Evolutionary conservation across 2,113 vertebrate genomes (phyloP), one percentile per base, ranked within the genome.

Genomic region (Brachirus orientalis): DNA sequence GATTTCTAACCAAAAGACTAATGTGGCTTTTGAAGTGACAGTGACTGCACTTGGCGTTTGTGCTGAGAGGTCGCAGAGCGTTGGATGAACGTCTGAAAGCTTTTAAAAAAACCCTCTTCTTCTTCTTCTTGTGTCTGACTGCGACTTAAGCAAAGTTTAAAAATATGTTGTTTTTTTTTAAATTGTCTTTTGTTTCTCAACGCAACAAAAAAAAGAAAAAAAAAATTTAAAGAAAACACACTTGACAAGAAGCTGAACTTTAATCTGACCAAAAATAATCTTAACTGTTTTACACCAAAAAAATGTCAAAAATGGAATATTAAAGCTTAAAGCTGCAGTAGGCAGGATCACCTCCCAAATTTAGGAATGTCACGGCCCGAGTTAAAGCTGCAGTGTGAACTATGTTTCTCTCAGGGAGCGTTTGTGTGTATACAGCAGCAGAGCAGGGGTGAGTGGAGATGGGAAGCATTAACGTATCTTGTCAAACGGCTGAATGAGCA

Each of bases 1-100:
- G 88, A 90, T 87, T 84, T 73, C 86, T 85, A 90, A 90, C 89
- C 79, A 86, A 86, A 86, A 79, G 73, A 89, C 84, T 87, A 90
- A 87, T 83, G 74, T 6, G 57, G 75, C 83, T 28, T 90, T 90
- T 91, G 88, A 85, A 81, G 83, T 91, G 86, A 90, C 60, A 82
- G 68, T 28, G 28, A 28, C 28, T 84, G 79, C 72, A 67, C 75
- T 85, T 88, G 86, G 83, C 88, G 86, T 91, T 88, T 87, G 78
- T 53, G 74, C 80, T 75, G 75, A 66, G 53, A 68, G 82, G 75
- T 80, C 58, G 63, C 66, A 75, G 80, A 82, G 81, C 72, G 83
- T 71, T 86, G 79, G 74, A 71, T 75, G 79, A 75, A 68, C 82
- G 66, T 80, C 68, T 84, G 75, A 77, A 81, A 61, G 86, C 84